These are phyloP conservation scores for Ormyrus nitidulus DNA, from an alignment of 2,888 invertebrate genomes.

Conservation along the genomic window DNA sequence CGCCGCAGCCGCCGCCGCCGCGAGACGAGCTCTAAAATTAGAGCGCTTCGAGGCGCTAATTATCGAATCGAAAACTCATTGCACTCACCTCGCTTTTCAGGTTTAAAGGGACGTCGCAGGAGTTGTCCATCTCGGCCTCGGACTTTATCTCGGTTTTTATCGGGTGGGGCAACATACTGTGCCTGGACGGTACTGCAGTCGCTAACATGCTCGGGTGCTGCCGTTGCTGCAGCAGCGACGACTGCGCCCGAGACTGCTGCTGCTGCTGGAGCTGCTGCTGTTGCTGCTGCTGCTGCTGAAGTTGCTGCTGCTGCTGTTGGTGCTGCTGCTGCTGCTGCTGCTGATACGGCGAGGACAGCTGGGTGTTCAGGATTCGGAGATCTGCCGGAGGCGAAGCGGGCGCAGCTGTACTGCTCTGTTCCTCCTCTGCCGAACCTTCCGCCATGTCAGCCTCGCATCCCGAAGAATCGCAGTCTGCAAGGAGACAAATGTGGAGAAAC, in stretches of 20 bases:
- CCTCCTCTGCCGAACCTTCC: conserved; percentile 83
- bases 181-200: conserved; percentile 72
- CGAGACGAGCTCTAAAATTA: conserved; percentile 30
- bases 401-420: conserved; percentile 79
- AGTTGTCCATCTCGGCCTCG: conserved; percentile 69
- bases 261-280: conserved; percentile 53
- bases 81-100: conserved; percentile 74
- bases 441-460: conserved; percentile 91
- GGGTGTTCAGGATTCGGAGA: conserved; percentile 75
- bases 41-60: conserved; percentile 34
- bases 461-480: conserved; percentile 78
- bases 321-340: conserved; percentile 71
- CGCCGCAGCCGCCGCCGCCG: too few relatives aligned
- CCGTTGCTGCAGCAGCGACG: conserved; percentile 55
- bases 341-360: conserved; percentile 71
- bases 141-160: conserved; percentile 64
- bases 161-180: conserved; percentile 73
- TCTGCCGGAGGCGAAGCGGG: conserved; percentile 77
- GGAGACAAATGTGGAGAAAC: not conserved
- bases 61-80: not conserved
- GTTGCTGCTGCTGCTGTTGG: conserved; percentile 68
- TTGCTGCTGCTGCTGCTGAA: conserved; percentile 54
- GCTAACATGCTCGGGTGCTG: conserved; percentile 72
- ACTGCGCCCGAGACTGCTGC: conserved; percentile 50
- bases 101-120: conserved; percentile 74